phyloP scores from a whole-genome alignment of 2,113 vertebrate species.

The Podocnemis expansa region DNA sequence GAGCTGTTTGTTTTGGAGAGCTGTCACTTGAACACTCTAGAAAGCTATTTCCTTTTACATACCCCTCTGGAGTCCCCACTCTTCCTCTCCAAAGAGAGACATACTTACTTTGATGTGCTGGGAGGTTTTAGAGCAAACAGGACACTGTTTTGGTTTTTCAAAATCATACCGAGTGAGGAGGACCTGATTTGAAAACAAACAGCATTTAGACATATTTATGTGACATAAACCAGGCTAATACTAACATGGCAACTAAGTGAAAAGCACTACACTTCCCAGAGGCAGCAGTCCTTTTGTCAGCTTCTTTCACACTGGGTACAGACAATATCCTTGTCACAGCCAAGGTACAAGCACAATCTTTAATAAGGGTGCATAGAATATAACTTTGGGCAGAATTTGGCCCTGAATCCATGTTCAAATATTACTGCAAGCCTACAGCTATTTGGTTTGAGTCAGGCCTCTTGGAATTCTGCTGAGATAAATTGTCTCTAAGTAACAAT shows the following conservation, averaged over 20 bases:
- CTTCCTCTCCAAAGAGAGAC: neutral
- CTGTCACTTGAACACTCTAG: neutral
- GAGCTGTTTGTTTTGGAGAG: neutral
- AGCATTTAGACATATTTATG: neutral
- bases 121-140: neutral
- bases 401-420: neutral
- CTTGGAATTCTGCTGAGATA: neutral
- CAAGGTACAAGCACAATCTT: neutral
- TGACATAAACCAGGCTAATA: neutral
- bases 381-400: neutral
- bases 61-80: neutral
- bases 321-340: neutral
- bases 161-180: neutral
- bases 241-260: neutral
- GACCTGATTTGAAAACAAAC: neutral
- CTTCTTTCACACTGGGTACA: neutral
- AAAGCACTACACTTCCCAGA: neutral
- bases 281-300: neutral
- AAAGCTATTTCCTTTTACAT: too few species aligned
- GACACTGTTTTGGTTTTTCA: neutral
- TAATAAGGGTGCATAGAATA: neutral
- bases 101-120: slow-evolving; percentile 48
- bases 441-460: neutral
- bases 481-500: neutral
- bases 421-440: neutral